phyloP scores from a whole-genome alignment of 1,140 invertebrate species.

The Trissolcus basalis region DNA sequence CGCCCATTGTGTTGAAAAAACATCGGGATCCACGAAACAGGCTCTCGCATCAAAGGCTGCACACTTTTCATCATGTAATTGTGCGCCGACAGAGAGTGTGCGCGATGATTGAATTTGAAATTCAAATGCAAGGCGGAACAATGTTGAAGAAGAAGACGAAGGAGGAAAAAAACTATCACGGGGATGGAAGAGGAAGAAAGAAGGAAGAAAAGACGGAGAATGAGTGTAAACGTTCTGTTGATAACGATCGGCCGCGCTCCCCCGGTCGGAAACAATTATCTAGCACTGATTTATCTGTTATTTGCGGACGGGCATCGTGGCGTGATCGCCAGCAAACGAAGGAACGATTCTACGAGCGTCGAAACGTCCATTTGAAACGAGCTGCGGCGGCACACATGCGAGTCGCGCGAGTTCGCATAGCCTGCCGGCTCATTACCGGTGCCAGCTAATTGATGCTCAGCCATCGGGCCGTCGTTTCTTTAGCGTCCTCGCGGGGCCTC shows the following conservation, averaged over 20 bases:
- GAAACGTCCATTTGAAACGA: constrained; percentile 40
- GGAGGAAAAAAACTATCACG: too few relatives aligned
- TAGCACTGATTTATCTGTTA: constrained; percentile 8
- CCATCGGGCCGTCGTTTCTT: constrained; percentile 8
- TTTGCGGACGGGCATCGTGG: constrained; percentile 11
- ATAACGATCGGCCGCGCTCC: constrained; percentile 19
- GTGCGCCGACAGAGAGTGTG: too few relatives aligned
- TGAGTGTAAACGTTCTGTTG: constrained; percentile 3
- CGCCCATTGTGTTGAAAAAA: too few relatives aligned
- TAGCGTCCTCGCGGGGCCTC: too few relatives aligned
- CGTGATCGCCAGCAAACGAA: constrained; percentile 33
- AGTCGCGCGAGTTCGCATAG: too few relatives aligned
- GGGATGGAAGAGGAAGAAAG: too few relatives aligned
- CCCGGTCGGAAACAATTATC: constrained; percentile 2
- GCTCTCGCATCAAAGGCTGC: too few relatives aligned
- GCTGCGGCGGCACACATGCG: too few relatives aligned
- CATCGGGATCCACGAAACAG: too few relatives aligned
- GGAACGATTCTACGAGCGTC: constrained; percentile 24
- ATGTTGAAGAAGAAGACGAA: not conserved
- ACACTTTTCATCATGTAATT: too few relatives aligned
- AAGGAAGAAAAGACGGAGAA: not conserved
- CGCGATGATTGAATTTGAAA: too few relatives aligned
- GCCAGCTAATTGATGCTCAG: constrained; percentile 55
- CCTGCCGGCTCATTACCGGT: constrained; percentile 47
- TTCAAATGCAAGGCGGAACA: not conserved